These are phyloP conservation scores for Corythornis madagascariensis DNA, from an alignment of 2,113 vertebrate species.

Conservation along the genomic window DNA sequence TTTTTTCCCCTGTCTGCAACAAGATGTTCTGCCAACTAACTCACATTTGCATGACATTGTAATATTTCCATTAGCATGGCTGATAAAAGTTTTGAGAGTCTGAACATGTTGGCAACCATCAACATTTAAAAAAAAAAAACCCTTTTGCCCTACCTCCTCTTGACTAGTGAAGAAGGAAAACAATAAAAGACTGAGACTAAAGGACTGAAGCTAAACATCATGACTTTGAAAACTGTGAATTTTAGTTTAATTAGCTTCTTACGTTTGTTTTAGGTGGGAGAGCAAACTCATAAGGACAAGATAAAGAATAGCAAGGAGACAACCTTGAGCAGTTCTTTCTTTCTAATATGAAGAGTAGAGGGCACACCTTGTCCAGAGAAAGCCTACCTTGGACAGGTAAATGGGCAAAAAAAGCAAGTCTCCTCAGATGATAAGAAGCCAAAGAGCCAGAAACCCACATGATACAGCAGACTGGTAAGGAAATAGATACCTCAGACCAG, in stretches of 20 bases:
- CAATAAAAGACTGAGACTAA: background rate
- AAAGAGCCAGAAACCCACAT: background rate
- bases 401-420: fast-evolving
- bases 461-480: background rate
- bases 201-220: background rate
- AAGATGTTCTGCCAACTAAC: conserved; percentile 54
- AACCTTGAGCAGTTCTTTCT: background rate
- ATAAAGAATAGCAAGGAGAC: background rate
- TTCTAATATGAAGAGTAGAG: background rate
- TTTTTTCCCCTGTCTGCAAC: background rate
- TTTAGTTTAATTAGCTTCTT: background rate
- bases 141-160: background rate
- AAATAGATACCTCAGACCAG: background rate
- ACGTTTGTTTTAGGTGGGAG: background rate
- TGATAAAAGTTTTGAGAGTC: conserved; percentile 6
- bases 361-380: background rate
- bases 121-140: background rate
- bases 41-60: conserved; percentile 49
- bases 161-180: background rate
- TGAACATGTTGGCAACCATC: background rate
- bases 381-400: background rate
- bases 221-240: background rate
- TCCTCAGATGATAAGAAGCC: background rate
- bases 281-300: background rate
- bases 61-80: conserved; percentile 33